Evolutionary conservation across 1,140 invertebrate species (phyloP).

Genomic region (Bombus huntii): DNA sequence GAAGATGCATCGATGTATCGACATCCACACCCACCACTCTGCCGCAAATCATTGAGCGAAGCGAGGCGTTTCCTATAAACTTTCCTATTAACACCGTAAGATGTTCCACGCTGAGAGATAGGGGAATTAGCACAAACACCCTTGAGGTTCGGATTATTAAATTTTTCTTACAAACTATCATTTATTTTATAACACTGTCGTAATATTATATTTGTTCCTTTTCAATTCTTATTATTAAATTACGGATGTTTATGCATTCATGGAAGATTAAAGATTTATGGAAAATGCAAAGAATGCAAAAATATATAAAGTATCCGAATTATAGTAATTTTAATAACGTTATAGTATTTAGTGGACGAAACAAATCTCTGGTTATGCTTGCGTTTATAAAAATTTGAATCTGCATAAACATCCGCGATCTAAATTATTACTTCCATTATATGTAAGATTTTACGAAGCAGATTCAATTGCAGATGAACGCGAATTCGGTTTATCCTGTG

Average conservation of each 20-base stretch:
- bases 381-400: background rate
- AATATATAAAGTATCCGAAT: no score
- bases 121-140: slow-evolving; percentile 67
- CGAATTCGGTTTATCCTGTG: slow-evolving; percentile 81
- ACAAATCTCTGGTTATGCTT: background rate
- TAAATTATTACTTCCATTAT: background rate
- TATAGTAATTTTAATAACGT: no score
- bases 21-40: slow-evolving; percentile 69
- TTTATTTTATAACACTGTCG: background rate
- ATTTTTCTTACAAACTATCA: background rate
- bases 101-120: slow-evolving; percentile 72
- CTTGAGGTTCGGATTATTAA: slow-evolving; percentile 67
- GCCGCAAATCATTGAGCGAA: slow-evolving; percentile 78
- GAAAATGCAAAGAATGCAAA: no score
- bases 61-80: slow-evolving; percentile 78
- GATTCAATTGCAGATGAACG: slow-evolving; percentile 73
- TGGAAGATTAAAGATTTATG: no score
- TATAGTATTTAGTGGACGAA: background rate
- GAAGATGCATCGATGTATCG: slow-evolving; percentile 67
- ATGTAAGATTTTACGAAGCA: background rate
- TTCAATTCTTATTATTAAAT: no score
- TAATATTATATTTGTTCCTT: no score
- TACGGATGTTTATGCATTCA: no score
- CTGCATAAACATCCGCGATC: no score
- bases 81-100: slow-evolving; percentile 78